These are phyloP conservation scores for Willisornis vidua DNA, from an alignment of 2,113 vertebrate species.

Conservation along the genomic window DNA sequence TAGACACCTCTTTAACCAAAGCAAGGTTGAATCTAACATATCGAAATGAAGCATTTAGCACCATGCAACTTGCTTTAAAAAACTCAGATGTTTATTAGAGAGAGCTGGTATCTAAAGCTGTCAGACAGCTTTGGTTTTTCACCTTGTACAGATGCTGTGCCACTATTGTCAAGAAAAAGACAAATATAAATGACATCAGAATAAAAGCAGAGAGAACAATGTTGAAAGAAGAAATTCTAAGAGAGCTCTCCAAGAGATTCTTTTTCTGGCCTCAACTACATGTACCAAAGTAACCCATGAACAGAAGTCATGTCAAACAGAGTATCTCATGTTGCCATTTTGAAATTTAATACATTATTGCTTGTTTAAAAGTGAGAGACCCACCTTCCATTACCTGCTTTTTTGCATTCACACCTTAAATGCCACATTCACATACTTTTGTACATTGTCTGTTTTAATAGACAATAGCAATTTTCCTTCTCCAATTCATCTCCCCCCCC, in stretches of 20 bases:
- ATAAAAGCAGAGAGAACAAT: background rate
- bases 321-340: background rate
- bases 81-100: background rate
- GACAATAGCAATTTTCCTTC: background rate
- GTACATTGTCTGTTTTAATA: background rate
- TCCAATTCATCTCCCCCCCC: background rate
- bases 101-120: background rate
- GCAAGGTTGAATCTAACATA: background rate
- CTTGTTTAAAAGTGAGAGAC: background rate
- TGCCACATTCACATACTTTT: background rate
- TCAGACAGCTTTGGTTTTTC: background rate
- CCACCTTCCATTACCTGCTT: background rate
- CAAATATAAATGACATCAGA: background rate
- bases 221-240: background rate
- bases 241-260: background rate
- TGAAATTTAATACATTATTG: background rate
- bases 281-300: background rate
- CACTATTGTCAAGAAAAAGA: background rate
- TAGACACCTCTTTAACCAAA: conserved; percentile 51
- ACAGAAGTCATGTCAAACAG: background rate
- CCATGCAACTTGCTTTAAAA: background rate
- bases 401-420: background rate
- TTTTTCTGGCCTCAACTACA: background rate
- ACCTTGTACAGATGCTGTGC: background rate
- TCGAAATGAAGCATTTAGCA: background rate